Evolutionary conservation across 2,797 vertebrate species (phyloP).

Genomic region (Glyptemys insculpta): DNA sequence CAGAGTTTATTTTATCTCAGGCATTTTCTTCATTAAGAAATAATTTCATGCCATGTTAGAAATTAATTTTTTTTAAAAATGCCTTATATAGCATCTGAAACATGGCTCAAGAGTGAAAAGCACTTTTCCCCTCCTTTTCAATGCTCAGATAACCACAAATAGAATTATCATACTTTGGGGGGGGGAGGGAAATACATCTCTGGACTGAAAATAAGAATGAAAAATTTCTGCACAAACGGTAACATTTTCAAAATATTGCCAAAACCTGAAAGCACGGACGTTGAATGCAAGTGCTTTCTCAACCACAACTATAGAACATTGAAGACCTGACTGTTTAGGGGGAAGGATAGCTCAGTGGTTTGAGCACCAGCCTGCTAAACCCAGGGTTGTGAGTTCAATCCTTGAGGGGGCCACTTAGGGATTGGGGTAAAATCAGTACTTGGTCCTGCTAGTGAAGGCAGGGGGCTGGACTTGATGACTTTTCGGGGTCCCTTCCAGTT

Average conservation of each 20-base stretch:
- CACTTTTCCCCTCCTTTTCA: not conserved
- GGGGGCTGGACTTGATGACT: too few relatives aligned
- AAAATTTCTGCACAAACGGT: not conserved
- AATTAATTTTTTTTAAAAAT: not conserved
- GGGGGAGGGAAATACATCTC: not conserved
- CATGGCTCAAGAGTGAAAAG: not conserved
- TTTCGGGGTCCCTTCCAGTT: too few relatives aligned
- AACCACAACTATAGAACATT: not conserved
- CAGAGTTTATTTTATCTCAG: not conserved
- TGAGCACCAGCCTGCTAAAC: too few relatives aligned
- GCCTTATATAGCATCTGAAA: not conserved
- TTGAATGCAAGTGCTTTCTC: not conserved
- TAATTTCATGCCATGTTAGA: not conserved
- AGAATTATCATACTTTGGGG: not conserved
- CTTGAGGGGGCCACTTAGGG: too few relatives aligned
- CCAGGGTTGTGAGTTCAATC: too few relatives aligned
- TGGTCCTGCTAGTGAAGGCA: too few relatives aligned
- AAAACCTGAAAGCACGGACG: not conserved
- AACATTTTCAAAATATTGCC: rapidly evolving
- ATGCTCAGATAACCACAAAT: not conserved
- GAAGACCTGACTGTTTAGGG: not conserved
- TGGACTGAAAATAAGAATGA: not conserved
- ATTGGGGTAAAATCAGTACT: too few relatives aligned
- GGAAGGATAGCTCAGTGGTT: too few relatives aligned
- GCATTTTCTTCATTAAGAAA: not conserved